Evolutionary conservation across 1,140 invertebrate genomes (phyloP), one percentile per base, ranked within the genome.

Genomic region (Armadillidium nasatum): DNA sequence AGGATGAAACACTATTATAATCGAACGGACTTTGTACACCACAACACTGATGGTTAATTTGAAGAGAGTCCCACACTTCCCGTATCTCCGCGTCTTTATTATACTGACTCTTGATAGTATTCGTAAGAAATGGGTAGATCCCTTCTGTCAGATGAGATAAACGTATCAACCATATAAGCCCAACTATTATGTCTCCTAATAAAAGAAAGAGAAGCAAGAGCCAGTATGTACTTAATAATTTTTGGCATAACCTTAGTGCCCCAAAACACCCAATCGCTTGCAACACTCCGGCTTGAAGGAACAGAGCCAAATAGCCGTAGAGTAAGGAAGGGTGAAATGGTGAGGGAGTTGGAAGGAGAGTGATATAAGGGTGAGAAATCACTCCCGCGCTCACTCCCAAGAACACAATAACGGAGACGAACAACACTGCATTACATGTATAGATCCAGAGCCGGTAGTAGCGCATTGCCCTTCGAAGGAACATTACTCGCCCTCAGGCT

Each of bases 381-480:
- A 92, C 89, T 81, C 88, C 88, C 60, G 89, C 89, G 73, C 91
- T 92, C 73, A 91, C 91, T 60, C 90, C 89, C 78, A 90, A 89
- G 84, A 94, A 94, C 43, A 92, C 91, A 70, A 94, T 84, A 82
- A 92, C 92, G 83, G 91, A 91, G 77, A 92, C 88, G 84, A 94
- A 87, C 83, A 94, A 88, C 78, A 92, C 92, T 84, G 91, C 89
- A 87, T 95, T 94, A 89, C 92, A 94, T 83, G 92, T 91, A 88
- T 94, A 94, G 84, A 95, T 94, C 93, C 93, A 94, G 83, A 94
- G 89, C 85, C 93, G 91, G 87, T 95, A 95, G 88, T 94, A 95
- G 81, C 87, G 83, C 83, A 84, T 85, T 74, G 84, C 84, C 82
- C 82, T 83, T 73, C 81, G 78, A 70, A 83, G 81, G 80, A 84